phyloP scores from a whole-genome alignment of 2,888 invertebrate genomes.

The Andrena hattorfiana region DNA sequence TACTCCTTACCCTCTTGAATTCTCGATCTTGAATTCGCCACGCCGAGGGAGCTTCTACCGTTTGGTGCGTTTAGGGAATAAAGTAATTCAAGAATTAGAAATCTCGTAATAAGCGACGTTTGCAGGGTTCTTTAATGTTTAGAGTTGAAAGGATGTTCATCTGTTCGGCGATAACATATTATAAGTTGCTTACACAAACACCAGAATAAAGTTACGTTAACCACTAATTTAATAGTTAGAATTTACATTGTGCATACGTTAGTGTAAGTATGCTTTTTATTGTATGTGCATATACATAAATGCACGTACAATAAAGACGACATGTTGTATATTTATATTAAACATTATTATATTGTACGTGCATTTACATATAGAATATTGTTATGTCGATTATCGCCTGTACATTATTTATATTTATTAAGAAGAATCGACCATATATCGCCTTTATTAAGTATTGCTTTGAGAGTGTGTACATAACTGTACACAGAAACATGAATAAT shows the following conservation, averaged over 20 bases:
- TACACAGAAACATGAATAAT: slow-evolving; percentile 40
- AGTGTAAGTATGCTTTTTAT: slow-evolving; percentile 22
- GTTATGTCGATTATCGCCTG: slow-evolving; percentile 66
- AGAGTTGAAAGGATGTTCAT: background rate
- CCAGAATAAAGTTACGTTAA: slow-evolving; percentile 36
- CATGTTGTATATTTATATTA: background rate
- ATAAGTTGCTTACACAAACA: slow-evolving; percentile 6
- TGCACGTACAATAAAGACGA: slow-evolving; percentile 12
- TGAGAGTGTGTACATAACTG: slow-evolving; percentile 55
- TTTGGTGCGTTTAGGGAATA: background rate
- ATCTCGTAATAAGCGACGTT: background rate
- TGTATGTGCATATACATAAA: slow-evolving; percentile 37
- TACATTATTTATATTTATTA: slow-evolving; percentile 76
- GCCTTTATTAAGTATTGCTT: slow-evolving; percentile 71
- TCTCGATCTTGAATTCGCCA: background rate
- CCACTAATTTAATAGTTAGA: slow-evolving; percentile 53
- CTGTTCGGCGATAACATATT: background rate
- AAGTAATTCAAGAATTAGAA: background rate
- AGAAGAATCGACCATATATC: slow-evolving; percentile 70
- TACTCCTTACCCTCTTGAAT: no score
- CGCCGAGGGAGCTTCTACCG: background rate
- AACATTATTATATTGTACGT: slow-evolving; percentile 48
- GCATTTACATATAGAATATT: slow-evolving; percentile 51
- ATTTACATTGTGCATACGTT: slow-evolving; percentile 62
- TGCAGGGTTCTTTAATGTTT: slow-evolving; percentile 37